Percentiles rank a stretch among this genome's conserved stretches.
Conservation (phyloP, 2,113 vertebrate species). For the Mohoua ochrocephala region DNA sequence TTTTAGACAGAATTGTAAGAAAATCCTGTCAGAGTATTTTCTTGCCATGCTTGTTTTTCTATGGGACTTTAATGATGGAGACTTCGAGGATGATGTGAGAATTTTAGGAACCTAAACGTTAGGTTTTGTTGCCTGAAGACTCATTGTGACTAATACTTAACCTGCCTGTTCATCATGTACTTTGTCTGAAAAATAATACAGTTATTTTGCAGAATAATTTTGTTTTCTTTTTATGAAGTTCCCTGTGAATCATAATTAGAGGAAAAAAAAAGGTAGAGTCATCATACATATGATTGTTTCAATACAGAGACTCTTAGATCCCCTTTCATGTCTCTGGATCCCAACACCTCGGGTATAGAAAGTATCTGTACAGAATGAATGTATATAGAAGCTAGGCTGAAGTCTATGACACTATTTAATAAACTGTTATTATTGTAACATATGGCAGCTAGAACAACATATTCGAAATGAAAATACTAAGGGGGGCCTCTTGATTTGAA, state of each 20-base stretch:
- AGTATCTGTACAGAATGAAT: background rate
- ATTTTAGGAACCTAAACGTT: background rate
- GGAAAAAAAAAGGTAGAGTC: background rate
- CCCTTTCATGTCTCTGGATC: background rate
- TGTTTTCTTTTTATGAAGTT: background rate
- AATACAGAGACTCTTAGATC: background rate
- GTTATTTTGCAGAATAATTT: background rate
- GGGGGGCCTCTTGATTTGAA: conserved; percentile 61
- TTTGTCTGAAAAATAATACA: background rate
- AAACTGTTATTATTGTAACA: conserved; percentile 60
- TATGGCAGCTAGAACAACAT: conserved; percentile 56
- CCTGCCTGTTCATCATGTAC: background rate
- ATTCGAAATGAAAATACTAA: conserved; percentile 65
- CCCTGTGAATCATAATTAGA: background rate
- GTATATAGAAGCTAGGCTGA: background rate
- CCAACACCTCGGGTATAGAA: background rate
- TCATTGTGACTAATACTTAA: background rate
- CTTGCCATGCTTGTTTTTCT: background rate
- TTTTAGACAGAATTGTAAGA: background rate
- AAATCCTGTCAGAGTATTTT: background rate
- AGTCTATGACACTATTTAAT: background rate
- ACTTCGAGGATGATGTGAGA: background rate
- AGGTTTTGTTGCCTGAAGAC: background rate
- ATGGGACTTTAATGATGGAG: background rate
- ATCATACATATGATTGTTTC: background rate